A percentile compares a stretch with the other conserved stretches of the same genome.
Conservation (phyloP, 1,140 invertebrate genomes). For the Metopolophium dirhodum region DNA sequence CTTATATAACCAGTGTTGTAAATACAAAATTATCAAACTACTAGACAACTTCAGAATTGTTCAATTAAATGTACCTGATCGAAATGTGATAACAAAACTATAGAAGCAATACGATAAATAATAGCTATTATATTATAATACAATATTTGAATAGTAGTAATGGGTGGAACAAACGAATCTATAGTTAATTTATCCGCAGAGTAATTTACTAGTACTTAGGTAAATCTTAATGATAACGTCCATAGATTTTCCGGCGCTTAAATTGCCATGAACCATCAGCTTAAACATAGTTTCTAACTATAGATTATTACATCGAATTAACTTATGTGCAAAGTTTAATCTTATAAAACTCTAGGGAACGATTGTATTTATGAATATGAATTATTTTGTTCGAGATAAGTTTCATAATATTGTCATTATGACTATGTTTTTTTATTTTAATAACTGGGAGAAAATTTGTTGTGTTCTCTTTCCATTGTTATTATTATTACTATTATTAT, state of each 20-base stretch:
- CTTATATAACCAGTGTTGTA: background rate
- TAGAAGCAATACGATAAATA: background rate
- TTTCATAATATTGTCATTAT: background rate
- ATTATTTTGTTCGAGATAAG: background rate
- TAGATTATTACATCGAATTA: conserved; percentile 18
- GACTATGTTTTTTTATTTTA: background rate
- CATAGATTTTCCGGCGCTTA: background rate
- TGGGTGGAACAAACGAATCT: background rate
- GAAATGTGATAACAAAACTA: background rate
- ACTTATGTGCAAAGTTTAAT: conserved; percentile 19
- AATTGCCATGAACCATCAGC: background rate
- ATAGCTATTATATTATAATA: background rate
- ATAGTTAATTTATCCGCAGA: background rate
- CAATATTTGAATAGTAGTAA: background rate
- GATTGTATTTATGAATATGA: conserved; percentile 5
- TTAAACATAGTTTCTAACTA: conserved; percentile 15
- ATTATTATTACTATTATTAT: background rate
- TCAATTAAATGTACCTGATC: background rate
- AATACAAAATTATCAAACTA: background rate
- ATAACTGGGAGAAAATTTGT: background rate
- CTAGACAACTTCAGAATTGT: background rate
- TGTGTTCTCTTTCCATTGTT: background rate
- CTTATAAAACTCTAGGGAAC: background rate
- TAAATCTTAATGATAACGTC: conserved; percentile 35
- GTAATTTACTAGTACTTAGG: background rate